Evolutionary conservation across 2,888 invertebrate species (phyloP).

Genomic region (Drosophila cyrtoloma): DNA sequence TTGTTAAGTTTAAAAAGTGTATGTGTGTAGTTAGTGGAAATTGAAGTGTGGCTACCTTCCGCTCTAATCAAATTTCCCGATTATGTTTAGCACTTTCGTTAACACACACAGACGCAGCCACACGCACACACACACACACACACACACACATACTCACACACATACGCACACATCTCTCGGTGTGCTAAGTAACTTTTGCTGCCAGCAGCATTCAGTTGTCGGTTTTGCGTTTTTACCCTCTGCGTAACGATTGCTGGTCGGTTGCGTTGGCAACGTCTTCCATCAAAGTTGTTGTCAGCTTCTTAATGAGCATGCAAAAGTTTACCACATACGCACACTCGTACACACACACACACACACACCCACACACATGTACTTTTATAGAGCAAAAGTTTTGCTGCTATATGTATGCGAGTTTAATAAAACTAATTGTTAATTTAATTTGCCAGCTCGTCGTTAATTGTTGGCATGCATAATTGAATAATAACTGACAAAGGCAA

Average conservation of each 20-base stretch:
- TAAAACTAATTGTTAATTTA: constrained; percentile 85
- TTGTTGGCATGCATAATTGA: constrained; percentile 84
- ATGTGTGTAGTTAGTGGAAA: constrained; percentile 23
- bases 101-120: constrained; percentile 9
- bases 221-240: constrained; percentile 48
- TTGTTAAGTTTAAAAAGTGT: constrained; percentile 24
- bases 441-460: constrained; percentile 83
- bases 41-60: constrained; percentile 31
- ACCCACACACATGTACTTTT: neutral
- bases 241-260: constrained; percentile 30
- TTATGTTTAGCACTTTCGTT: constrained; percentile 52
- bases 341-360: neutral
- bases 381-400: constrained; percentile 51
- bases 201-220: constrained; percentile 38
- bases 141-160: neutral
- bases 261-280: constrained; percentile 47
- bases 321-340: constrained; percentile 49
- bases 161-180: neutral
- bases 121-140: constrained; percentile 1
- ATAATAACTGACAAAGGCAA: constrained; percentile 74
- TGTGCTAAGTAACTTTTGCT: constrained; percentile 65
- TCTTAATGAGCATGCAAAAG: constrained; percentile 78
- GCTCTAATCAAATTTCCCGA: constrained; percentile 39
- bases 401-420: constrained; percentile 75
- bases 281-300: constrained; percentile 59